These are phyloP conservation scores for Enteromius trimaculatus DNA, from an alignment of 2,797 vertebrate species.

Conservation along the genomic window DNA sequence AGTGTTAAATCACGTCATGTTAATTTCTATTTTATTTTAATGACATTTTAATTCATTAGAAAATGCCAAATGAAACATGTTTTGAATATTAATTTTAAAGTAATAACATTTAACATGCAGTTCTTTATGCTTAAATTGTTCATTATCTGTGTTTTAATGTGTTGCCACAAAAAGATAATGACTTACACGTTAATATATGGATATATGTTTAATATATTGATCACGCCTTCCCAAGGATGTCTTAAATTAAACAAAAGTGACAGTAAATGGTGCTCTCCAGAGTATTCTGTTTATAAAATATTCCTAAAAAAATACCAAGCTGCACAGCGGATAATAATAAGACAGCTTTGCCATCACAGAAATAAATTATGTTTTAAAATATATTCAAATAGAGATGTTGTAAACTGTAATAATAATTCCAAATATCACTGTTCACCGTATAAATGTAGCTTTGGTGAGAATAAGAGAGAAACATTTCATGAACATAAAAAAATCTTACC, in stretches of 20 bases:
- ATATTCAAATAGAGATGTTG: not conserved
- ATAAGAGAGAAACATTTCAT: not conserved
- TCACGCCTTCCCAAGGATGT: not conserved
- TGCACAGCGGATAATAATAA: too few relatives aligned
- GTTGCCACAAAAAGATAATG: not conserved
- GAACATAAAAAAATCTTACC: not conserved
- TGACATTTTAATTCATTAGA: not conserved
- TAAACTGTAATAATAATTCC: not conserved
- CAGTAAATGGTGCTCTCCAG: not conserved
- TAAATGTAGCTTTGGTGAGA: not conserved
- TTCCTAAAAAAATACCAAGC: not conserved
- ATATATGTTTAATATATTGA: not conserved
- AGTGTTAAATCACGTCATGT: not conserved
- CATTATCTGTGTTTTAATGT: not conserved
- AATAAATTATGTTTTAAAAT: not conserved
- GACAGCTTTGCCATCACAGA: not conserved
- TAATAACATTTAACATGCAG: not conserved
- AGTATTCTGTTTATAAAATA: not conserved
- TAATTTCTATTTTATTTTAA: not conserved
- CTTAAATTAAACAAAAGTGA: not conserved
- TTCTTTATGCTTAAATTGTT: not conserved
- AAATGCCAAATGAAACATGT: not conserved
- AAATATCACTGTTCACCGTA: not conserved
- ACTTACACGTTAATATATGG: not conserved
- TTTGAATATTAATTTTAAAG: not conserved